These are phyloP conservation scores for Altica lythri DNA, from an alignment of 2,888 invertebrate species.

Conservation along the genomic window DNA sequence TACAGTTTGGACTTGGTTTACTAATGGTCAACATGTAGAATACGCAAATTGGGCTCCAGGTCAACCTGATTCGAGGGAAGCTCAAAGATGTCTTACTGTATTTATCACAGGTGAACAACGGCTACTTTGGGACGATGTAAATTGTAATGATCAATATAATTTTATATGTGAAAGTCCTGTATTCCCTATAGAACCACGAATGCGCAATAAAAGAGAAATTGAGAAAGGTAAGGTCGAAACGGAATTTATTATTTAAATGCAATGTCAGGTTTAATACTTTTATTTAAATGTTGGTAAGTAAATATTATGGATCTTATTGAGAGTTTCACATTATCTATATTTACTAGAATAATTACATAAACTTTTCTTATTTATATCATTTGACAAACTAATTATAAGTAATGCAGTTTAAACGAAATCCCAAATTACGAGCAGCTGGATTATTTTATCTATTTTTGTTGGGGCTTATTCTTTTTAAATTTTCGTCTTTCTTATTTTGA, in stretches of 20 bases:
- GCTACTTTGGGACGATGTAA: constrained; percentile 18
- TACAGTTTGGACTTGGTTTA: constrained; percentile 23
- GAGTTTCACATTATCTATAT: no score
- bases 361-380: no score
- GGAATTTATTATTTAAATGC: neutral
- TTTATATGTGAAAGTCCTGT: constrained; percentile 21
- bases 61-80: constrained; percentile 8
- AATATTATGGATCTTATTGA: no score
- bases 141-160: constrained; percentile 2
- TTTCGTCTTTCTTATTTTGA: no score
- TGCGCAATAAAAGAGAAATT: neutral
- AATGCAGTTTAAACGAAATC: no score
- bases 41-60: constrained; percentile 24
- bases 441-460: no score
- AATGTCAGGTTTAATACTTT: no score
- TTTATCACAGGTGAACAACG: constrained; percentile 6
- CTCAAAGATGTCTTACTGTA: constrained; percentile 16
- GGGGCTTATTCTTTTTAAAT: no score
- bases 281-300: no score
- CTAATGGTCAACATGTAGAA: constrained; percentile 18
- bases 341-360: no score
- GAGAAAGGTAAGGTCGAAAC: neutral
- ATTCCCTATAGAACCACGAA: neutral
- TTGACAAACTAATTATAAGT: no score
- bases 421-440: no score